Percentiles rank a stretch among this genome's conserved stretches.
phyloP scores from a whole-genome alignment of 2,797 vertebrate species.

The Diceros bicornis region DNA sequence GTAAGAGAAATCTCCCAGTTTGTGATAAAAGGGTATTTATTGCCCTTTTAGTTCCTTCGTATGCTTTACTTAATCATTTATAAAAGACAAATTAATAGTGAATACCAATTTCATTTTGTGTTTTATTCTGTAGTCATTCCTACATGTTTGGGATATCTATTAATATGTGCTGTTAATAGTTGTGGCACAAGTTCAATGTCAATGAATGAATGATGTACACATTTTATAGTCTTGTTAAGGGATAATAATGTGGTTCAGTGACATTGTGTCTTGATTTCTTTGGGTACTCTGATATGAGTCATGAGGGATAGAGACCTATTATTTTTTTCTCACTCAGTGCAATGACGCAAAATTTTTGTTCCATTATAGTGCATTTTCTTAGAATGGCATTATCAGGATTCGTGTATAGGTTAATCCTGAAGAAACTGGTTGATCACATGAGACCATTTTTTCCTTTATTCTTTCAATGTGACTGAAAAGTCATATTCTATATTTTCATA shows the following conservation, averaged over 20 bases:
- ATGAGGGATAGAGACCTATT: conserved; percentile 63
- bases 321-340: conserved; percentile 54
- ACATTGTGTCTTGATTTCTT: conserved; percentile 78
- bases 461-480: conserved; percentile 67
- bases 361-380: conserved; percentile 59
- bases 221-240: conserved; percentile 82
- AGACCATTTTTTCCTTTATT: conserved; percentile 70
- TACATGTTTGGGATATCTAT: conserved; percentile 74
- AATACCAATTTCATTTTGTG: conserved; percentile 68
- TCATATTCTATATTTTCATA: conserved; percentile 74
- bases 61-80: conserved; percentile 89
- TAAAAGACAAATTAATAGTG: conserved; percentile 85
- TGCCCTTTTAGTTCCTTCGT: conserved; percentile 82
- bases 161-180: conserved; percentile 80
- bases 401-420: conserved; percentile 58
- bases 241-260: conserved; percentile 76
- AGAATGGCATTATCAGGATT: conserved; percentile 58
- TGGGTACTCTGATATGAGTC: conserved; percentile 67
- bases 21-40: conserved; percentile 87
- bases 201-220: conserved; percentile 76
- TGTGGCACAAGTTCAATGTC: conserved; percentile 82
- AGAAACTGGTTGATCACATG: conserved; percentile 62
- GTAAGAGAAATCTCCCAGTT: conserved; percentile 84
- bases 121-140: conserved; percentile 75
- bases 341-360: conserved; percentile 64